Conservation (phyloP, 2,797 vertebrate genomes). For the Cyclura pinguis region DNA sequence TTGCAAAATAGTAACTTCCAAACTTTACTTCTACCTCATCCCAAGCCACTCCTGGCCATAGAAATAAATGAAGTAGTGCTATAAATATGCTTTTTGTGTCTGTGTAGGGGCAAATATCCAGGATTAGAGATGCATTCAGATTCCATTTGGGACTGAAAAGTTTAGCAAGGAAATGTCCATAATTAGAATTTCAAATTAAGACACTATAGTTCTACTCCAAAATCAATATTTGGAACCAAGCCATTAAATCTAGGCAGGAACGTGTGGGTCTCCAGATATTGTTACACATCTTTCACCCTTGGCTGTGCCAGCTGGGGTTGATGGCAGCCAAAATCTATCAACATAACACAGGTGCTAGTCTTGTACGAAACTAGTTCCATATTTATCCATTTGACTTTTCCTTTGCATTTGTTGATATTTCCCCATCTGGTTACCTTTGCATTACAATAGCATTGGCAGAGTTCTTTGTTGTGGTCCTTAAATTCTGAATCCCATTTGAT, state of each 20-base stretch:
- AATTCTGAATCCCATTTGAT: neutral
- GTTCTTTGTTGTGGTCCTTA: neutral
- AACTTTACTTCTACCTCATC: too few species aligned
- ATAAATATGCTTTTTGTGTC: conserved; percentile 19
- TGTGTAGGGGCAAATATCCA: neutral
- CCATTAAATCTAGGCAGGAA: neutral
- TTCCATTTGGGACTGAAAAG: neutral
- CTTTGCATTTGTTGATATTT: conserved; percentile 13
- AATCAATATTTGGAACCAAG: conserved; percentile 7
- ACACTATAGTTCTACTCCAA: neutral
- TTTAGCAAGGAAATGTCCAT: neutral
- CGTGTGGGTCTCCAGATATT: neutral
- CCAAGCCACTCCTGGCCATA: neutral
- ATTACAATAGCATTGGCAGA: conserved; percentile 26
- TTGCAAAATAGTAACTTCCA: too few species aligned
- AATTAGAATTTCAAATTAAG: neutral
- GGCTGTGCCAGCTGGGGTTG: neutral
- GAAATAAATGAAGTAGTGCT: conserved; percentile 9
- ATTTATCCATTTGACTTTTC: neutral
- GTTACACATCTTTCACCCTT: neutral
- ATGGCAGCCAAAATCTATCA: neutral
- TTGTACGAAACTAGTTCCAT: neutral
- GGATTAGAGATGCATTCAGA: conserved; percentile 8
- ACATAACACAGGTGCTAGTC: neutral
- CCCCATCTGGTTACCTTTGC: neutral